Percentiles rank a stretch among this genome's conserved stretches.
phyloP scores from a whole-genome alignment of 2,797 vertebrate genomes.

The Geotria australis region DNA sequence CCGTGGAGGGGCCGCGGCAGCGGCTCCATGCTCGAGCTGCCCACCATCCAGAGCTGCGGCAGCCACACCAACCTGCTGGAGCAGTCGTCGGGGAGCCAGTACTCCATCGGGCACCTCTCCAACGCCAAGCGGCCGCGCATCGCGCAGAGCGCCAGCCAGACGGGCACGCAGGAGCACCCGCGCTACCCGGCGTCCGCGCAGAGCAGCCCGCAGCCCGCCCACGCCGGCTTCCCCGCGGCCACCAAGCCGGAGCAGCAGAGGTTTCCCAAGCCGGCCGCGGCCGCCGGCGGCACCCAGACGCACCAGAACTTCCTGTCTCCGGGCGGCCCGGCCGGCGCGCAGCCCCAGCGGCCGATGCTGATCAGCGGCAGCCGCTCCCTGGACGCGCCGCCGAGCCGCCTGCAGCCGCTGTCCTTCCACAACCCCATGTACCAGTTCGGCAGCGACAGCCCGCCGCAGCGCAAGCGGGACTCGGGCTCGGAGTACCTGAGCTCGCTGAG shows the following conservation, averaged over 20 bases:
- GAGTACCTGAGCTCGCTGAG: constrained; percentile 94
- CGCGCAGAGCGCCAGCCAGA: constrained; percentile 19
- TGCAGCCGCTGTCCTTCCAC: constrained; percentile 88
- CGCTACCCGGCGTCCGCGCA: constrained; percentile 32
- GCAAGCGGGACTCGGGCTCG: constrained; percentile 56
- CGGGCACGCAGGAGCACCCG: constrained; percentile 17
- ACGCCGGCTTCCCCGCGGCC: constrained; percentile 52
- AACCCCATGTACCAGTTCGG: constrained; percentile 99
- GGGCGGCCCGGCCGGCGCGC: neutral
- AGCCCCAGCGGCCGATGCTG: neutral
- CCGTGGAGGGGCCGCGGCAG: constrained; percentile 86
- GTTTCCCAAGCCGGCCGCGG: neutral
- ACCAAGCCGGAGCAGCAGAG: neutral
- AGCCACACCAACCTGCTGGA: constrained; percentile 12
- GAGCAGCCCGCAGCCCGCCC: constrained; percentile 24
- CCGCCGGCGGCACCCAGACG: neutral
- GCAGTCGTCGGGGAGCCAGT: constrained; percentile 23
- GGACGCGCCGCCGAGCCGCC: neutral
- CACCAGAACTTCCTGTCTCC: neutral
- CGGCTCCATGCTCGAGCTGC: constrained; percentile 93
- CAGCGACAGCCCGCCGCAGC: constrained; percentile 53
- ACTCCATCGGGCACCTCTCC: constrained; percentile 13
- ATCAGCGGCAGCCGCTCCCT: neutral
- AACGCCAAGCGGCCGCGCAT: constrained; percentile 35
- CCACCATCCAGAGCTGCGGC: constrained; percentile 52